These are phyloP conservation scores for Panopea generosa DNA, from an alignment of 2,888 invertebrate species.

Conservation along the genomic window DNA sequence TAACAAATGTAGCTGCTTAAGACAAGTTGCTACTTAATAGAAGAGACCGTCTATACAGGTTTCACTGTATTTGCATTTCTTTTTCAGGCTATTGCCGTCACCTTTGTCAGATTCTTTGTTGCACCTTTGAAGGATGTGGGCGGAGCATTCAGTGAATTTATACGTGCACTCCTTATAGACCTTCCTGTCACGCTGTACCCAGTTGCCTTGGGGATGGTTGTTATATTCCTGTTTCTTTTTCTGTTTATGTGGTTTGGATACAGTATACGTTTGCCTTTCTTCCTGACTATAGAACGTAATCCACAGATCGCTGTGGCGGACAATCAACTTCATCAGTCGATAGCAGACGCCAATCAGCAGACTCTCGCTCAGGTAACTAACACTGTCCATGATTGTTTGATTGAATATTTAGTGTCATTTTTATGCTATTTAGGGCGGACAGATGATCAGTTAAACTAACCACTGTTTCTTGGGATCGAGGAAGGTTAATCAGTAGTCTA, in stretches of 20 bases:
- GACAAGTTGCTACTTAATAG: too few species aligned
- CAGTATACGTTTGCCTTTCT: constrained; percentile 66
- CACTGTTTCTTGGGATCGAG: too few species aligned
- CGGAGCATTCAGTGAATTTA: constrained; percentile 65
- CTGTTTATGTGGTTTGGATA: constrained; percentile 73
- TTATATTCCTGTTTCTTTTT: constrained; percentile 63
- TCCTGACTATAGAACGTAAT: constrained; percentile 60
- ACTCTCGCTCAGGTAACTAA: constrained; percentile 57
- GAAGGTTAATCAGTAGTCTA: too few species aligned
- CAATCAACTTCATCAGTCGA: constrained; percentile 45
- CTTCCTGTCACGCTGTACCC: constrained; percentile 72
- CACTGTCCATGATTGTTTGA: too few species aligned
- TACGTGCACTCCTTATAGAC: constrained; percentile 67
- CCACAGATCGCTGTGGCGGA: constrained; percentile 45
- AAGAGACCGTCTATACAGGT: too few species aligned
- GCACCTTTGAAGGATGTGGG: constrained; percentile 76
- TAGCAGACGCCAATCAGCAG: constrained; percentile 52
- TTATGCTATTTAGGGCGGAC: too few species aligned
- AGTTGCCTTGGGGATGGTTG: constrained; percentile 61
- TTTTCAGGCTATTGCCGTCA: constrained; percentile 74
- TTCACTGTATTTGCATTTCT: too few species aligned
- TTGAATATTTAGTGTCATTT: too few species aligned
- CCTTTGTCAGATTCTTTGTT: constrained; percentile 73
- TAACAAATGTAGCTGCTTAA: too few species aligned
- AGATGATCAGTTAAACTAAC: too few species aligned